Percentiles rank a stretch among this genome's conserved stretches.
These are phyloP conservation scores for Eristalis intricaria DNA, from an alignment of 2,888 invertebrate species.

Conservation along the genomic window DNA sequence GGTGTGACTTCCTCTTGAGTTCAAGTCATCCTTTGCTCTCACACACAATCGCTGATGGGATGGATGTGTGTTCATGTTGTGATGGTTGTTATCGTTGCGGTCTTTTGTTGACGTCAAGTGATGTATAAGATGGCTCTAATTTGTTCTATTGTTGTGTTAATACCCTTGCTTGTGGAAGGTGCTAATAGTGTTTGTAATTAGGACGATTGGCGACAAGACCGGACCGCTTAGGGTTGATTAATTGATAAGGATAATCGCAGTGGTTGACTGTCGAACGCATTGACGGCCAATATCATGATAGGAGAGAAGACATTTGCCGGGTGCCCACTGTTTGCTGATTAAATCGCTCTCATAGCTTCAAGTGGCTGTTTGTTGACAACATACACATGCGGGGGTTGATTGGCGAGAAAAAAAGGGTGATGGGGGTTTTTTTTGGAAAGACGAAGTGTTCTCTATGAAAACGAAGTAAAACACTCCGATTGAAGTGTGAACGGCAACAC, in stretches of 20 bases:
- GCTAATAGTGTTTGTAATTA: conserved; percentile 28
- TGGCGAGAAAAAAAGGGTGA: no score
- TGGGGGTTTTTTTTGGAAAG: no score
- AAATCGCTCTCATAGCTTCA: no score
- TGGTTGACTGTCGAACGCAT: background rate
- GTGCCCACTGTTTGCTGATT: no score
- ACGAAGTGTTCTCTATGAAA: no score
- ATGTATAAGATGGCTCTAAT: conserved; percentile 64
- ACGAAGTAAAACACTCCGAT: no score
- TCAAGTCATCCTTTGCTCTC: background rate
- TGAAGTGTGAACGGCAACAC: no score
- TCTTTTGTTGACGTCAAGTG: conserved; percentile 67
- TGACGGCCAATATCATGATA: no score
- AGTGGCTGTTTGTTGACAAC: no score
- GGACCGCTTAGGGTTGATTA: background rate
- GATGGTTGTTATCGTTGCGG: conserved; percentile 60
- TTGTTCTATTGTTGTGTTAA: conserved; percentile 64
- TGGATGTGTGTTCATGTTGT: conserved; percentile 36
- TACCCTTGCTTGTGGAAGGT: conserved; percentile 1
- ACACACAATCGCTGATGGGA: background rate
- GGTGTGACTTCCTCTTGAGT: conserved; percentile 12
- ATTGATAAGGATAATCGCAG: conserved; percentile 16
- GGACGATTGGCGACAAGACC: conserved; percentile 19
- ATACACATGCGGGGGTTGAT: no score
- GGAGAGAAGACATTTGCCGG: no score